phyloP scores from a whole-genome alignment of 2,113 vertebrate species.

The Vicugna pacos region DNA sequence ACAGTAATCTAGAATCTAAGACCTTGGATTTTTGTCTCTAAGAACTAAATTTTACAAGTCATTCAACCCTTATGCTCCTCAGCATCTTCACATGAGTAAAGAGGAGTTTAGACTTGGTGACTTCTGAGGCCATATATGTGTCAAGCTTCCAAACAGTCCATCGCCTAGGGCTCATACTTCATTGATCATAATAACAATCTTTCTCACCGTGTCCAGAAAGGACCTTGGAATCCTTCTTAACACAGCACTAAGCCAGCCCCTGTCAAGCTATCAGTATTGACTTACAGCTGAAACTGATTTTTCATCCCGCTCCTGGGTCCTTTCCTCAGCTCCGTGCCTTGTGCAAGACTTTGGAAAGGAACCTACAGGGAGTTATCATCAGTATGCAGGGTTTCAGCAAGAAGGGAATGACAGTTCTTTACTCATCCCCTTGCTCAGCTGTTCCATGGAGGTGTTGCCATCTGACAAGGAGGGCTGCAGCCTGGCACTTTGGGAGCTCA shows the following conservation, averaged over 20 bases:
- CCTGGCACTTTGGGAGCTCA: slow-evolving; percentile 60
- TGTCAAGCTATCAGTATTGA: background rate
- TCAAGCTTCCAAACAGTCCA: background rate
- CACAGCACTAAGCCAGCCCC: background rate
- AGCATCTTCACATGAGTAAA: background rate
- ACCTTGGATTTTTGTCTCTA: background rate
- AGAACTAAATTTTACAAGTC: background rate
- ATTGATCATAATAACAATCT: background rate
- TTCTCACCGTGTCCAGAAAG: background rate
- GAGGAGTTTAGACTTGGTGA: background rate
- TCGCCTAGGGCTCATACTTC: background rate
- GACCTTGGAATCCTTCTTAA: slow-evolving; percentile 37
- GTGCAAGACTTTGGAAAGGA: background rate
- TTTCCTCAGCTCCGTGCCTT: background rate
- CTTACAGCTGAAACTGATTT: background rate
- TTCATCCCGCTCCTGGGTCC: background rate
- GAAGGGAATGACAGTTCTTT: background rate
- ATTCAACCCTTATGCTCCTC: background rate
- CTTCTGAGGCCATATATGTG: background rate
- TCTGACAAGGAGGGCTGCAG: slow-evolving; percentile 62
- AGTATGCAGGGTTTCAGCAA: background rate
- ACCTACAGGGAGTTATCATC: background rate
- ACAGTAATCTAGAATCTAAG: background rate
- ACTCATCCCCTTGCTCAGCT: slow-evolving; percentile 46
- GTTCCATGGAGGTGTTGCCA: slow-evolving; percentile 63